Conservation (phyloP, 2,888 invertebrate species). For the Ophioninae sp. region DNA sequence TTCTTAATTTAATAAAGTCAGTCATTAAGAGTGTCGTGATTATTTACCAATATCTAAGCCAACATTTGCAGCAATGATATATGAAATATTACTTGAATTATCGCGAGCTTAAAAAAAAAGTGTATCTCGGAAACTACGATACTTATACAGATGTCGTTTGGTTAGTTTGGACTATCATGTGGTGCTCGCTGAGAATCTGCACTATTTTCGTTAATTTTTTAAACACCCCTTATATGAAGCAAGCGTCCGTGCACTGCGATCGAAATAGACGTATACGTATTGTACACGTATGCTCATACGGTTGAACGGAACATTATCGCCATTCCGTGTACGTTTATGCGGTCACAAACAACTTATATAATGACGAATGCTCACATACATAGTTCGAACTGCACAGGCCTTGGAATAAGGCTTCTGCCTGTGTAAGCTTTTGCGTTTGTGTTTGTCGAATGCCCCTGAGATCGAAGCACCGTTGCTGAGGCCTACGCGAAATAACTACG, state of each 20-base stretch:
- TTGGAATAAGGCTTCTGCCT: constrained; percentile 20
- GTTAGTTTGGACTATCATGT: too few species aligned
- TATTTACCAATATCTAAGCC: too few species aligned
- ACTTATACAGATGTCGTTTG: too few species aligned
- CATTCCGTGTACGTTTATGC: constrained; percentile 40
- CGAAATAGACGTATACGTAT: background rate
- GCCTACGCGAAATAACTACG: constrained; percentile 8
- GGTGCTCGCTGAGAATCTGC: too few species aligned
- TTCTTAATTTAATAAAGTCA: too few species aligned
- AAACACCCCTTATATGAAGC: background rate
- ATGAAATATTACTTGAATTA: too few species aligned
- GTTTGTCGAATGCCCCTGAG: constrained; percentile 8
- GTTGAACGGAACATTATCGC: constrained; percentile 22
- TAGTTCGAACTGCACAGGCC: constrained; percentile 43
- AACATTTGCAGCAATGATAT: too few species aligned
- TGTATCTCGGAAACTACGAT: too few species aligned
- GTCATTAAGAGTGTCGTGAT: too few species aligned
- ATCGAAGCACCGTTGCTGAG: constrained; percentile 13
- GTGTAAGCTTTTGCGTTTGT: background rate
- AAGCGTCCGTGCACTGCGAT: background rate
- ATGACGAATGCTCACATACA: constrained; percentile 68
- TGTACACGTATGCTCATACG: background rate
- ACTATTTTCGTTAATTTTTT: too few species aligned
- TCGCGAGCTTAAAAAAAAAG: too few species aligned
- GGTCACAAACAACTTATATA: constrained; percentile 75